Percentiles rank a stretch among this genome's conserved stretches.
These are phyloP conservation scores for Odontothrips loti DNA, from an alignment of 2,888 invertebrate species.

Conservation along the genomic window DNA sequence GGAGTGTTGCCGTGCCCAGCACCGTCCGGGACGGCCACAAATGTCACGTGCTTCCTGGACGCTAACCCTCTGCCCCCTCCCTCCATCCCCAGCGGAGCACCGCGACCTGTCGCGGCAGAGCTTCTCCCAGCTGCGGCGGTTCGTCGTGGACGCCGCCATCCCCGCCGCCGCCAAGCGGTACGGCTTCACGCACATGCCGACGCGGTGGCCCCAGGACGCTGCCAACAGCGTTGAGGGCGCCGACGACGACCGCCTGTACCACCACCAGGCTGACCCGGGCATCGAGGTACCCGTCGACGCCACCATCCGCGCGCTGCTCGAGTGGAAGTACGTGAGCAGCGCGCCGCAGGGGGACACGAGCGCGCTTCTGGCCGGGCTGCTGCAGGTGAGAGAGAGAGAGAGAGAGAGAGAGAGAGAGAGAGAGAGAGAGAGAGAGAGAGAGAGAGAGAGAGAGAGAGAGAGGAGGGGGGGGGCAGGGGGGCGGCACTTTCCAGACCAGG, in stretches of 20 bases:
- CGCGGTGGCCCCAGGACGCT: background rate
- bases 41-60: background rate
- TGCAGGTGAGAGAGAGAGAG: constrained; percentile 41
- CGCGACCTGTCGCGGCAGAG: constrained; percentile 56
- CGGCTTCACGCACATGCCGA: constrained; percentile 41
- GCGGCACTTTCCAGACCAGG: no score
- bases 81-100: constrained; percentile 52
- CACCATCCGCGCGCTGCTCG: constrained; percentile 48
- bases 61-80: background rate
- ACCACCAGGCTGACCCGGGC: background rate
- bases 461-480: no score
- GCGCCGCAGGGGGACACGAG: constrained; percentile 46
- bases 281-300: constrained; percentile 35
- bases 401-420: no score
- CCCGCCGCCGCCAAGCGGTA: constrained; percentile 55
- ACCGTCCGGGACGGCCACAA: background rate
- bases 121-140: constrained; percentile 53
- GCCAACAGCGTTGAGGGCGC: constrained; percentile 18
- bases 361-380: constrained; percentile 50
- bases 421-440: no score
- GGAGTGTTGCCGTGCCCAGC: no score
- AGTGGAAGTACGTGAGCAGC: constrained; percentile 55
- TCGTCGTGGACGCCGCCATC: constrained; percentile 56
- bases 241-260: background rate
- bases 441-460: no score